phyloP scores from a whole-genome alignment of 1,140 invertebrate species.

The Drosophila punjabiensis region DNA sequence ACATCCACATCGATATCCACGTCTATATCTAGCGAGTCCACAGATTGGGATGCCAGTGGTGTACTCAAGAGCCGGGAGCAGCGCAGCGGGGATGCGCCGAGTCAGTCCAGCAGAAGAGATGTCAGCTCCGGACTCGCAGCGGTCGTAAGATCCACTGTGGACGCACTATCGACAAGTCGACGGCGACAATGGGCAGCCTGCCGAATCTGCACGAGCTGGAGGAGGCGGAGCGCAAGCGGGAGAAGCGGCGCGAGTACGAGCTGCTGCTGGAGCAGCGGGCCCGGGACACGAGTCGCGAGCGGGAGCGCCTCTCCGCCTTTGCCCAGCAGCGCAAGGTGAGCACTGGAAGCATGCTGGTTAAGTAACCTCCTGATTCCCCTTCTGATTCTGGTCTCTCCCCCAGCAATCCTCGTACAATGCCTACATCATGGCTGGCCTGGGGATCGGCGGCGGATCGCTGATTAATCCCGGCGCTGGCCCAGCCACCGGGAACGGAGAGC shows the following conservation, averaged over 20 bases:
- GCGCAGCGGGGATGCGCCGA: constrained; percentile 13
- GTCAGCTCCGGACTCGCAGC: not conserved
- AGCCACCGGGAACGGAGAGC: constrained; percentile 31
- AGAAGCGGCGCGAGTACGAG: constrained; percentile 81
- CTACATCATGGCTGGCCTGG: constrained; percentile 77
- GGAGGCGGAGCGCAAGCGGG: constrained; percentile 79
- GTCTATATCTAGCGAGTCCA: not conserved
- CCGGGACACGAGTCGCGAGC: constrained; percentile 75
- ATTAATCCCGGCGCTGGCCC: constrained; percentile 49
- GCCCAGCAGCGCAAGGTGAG: constrained; percentile 77
- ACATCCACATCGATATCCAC: not conserved
- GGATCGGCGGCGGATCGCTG: constrained; percentile 71
- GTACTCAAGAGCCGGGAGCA: constrained; percentile 6
- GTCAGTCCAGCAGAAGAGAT: constrained; percentile 11
- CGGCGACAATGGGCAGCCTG: constrained; percentile 87
- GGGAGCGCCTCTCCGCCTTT: constrained; percentile 70
- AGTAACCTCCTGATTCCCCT: not conserved
- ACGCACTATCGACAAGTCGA: not conserved
- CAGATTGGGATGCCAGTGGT: constrained; percentile 19
- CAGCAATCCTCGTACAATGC: constrained; percentile 82
- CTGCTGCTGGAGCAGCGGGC: constrained; percentile 78
- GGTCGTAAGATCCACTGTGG: constrained; percentile 7
- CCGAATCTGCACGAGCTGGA: constrained; percentile 88
- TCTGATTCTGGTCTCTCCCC: not conserved
- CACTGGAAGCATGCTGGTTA: not conserved